Conservation (phyloP, 2,113 vertebrate species). For the Typhlomys cinereus region DNA sequence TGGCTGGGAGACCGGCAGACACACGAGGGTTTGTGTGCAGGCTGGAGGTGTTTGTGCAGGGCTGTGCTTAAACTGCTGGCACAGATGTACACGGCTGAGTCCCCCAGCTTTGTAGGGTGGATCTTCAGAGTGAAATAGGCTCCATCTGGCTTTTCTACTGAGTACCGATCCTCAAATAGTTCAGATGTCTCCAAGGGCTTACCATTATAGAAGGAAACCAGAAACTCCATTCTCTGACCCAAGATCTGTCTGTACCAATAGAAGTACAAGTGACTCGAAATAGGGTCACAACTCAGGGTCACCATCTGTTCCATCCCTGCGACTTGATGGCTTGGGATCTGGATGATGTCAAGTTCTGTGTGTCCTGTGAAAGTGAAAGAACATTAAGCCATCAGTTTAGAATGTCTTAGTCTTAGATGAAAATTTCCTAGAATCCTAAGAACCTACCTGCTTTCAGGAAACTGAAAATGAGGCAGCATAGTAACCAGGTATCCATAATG, state of each 20-base stretch:
- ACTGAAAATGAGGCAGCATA: neutral
- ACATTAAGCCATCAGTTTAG: neutral
- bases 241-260: slow-evolving; percentile 7
- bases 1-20: neutral
- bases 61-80: slow-evolving; percentile 79
- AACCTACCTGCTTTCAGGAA: neutral
- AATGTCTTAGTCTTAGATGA: neutral
- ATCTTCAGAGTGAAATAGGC: slow-evolving; percentile 47
- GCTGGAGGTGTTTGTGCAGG: slow-evolving; percentile 58
- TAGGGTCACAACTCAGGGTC: neutral
- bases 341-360: neutral
- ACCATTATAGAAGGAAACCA: neutral
- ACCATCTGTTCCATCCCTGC: neutral
- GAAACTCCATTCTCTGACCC: slow-evolving; percentile 16
- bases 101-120: neutral
- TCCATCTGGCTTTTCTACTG: accelerated
- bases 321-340: neutral
- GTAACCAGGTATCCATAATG: neutral
- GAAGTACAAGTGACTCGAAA: neutral
- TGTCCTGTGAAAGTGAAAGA: slow-evolving; percentile 13
- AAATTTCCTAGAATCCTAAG: neutral
- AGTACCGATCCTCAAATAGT: neutral
- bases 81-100: slow-evolving; percentile 75
- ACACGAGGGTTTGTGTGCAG: slow-evolving; percentile 73
- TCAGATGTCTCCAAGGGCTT: neutral